Evolutionary conservation across 2,888 invertebrate species (phyloP).

Genomic region (Zonitis immaculata): DNA sequence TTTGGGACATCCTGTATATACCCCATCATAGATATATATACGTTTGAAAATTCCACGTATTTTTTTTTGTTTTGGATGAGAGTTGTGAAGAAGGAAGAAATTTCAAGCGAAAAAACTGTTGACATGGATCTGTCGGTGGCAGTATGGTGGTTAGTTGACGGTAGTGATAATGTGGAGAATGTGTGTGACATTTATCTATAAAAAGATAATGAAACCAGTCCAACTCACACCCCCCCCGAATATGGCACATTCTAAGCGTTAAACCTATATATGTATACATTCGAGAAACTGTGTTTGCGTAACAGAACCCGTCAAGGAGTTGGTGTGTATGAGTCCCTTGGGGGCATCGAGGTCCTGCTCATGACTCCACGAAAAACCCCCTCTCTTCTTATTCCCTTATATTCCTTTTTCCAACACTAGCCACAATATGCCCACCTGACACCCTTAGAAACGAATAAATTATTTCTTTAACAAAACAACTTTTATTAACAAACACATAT

Average conservation of each 20-base stretch:
- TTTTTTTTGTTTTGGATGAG: too few relatives aligned
- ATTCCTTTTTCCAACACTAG: constrained; percentile 10
- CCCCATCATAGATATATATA: not conserved
- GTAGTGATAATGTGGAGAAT: not conserved
- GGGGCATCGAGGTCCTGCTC: constrained; percentile 36
- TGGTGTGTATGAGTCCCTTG: constrained; percentile 40
- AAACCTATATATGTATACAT: constrained; percentile 19
- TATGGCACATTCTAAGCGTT: constrained; percentile 37
- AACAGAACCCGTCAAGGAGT: constrained; percentile 44
- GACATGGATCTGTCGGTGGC: not conserved
- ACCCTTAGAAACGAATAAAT: constrained; percentile 36
- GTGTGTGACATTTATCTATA: constrained; percentile 1
- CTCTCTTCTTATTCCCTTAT: constrained; percentile 21
- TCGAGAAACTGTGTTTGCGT: constrained; percentile 44
- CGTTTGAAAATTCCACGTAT: not conserved
- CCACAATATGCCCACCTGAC: constrained; percentile 47
- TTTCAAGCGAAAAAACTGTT: not conserved
- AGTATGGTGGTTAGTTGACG: not conserved
- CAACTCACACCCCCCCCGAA: not conserved
- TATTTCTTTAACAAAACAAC: constrained; percentile 33
- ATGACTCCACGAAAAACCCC: constrained; percentile 37
- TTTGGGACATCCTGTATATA: too few relatives aligned
- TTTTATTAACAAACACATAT: too few relatives aligned
- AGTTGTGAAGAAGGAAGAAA: too few relatives aligned
- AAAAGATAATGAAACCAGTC: constrained; percentile 17